Percentiles rank a stretch among this genome's conserved stretches.
Conservation (phyloP, 2,888 invertebrate genomes). For the Tipula confusa region DNA sequence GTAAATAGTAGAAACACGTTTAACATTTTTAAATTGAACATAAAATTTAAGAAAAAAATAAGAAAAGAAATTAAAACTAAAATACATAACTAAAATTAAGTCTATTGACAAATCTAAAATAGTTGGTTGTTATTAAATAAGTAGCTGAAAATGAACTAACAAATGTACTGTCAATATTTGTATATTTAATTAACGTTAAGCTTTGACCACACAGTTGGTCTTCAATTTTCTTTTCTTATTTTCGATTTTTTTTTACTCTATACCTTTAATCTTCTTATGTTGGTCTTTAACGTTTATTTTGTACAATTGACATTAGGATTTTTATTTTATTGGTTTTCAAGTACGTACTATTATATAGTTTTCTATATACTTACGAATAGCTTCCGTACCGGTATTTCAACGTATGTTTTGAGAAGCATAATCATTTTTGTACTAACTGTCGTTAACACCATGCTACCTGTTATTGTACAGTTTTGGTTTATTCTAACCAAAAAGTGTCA, state of each 20-base stretch:
- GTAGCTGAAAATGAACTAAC: conserved; percentile 25
- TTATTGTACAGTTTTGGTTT: too few relatives aligned
- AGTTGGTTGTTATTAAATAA: conserved; percentile 9
- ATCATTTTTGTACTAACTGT: too few relatives aligned
- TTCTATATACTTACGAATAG: too few relatives aligned
- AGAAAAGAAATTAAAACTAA: conserved; percentile 25
- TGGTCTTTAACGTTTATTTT: not conserved
- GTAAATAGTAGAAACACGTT: conserved; percentile 9
- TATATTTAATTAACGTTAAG: conserved; percentile 12
- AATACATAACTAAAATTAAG: conserved; percentile 13
- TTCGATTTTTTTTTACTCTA: not conserved
- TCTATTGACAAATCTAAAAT: conserved; percentile 16
- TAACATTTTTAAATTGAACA: conserved; percentile 3
- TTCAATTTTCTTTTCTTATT: not conserved
- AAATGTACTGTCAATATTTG: conserved; percentile 1
- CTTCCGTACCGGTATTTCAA: too few relatives aligned
- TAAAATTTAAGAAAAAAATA: conserved; percentile 4
- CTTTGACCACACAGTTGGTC: conserved; percentile 25
- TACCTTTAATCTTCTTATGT: not conserved
- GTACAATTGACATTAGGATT: not conserved
- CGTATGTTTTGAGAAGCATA: too few relatives aligned
- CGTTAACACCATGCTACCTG: too few relatives aligned
- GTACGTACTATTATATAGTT: too few relatives aligned
- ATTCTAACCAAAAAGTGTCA: too few relatives aligned
- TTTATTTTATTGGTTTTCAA: not conserved